Evolutionary conservation across 2,113 vertebrate species (phyloP).

Genomic region (Dunckerocampus dactyliophorus): DNA sequence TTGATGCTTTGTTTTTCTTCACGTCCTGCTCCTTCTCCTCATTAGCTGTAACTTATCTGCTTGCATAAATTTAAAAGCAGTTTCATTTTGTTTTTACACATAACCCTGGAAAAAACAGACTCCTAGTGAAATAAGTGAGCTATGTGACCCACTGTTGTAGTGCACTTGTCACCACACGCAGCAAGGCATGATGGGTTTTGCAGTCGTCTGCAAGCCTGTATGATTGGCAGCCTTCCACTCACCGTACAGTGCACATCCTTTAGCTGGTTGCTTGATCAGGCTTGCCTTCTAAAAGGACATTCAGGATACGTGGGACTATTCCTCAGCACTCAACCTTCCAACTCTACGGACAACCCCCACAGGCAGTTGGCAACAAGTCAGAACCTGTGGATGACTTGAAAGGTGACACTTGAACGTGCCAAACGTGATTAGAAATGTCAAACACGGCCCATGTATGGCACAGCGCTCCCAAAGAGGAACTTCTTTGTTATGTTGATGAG

Average conservation of each 20-base stretch:
- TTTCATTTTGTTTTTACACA: no score
- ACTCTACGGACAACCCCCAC: constrained; percentile 31
- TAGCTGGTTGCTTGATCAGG: constrained; percentile 26
- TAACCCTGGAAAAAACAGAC: background rate
- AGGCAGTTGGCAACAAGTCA: constrained; percentile 13
- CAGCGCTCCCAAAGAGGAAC: no score
- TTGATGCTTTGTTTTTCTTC: constrained; percentile 38
- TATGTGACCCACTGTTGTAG: constrained; percentile 16
- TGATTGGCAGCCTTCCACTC: constrained; percentile 56
- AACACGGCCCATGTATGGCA: constrained; percentile 5
- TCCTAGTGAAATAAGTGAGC: constrained; percentile 17
- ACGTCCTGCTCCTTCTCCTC: constrained; percentile 23
- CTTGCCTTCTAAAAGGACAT: constrained; percentile 50
- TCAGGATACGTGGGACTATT: constrained; percentile 45
- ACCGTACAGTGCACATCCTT: constrained; percentile 36
- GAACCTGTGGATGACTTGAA: constrained; percentile 36
- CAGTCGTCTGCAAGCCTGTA: constrained; percentile 54
- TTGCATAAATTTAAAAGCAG: constrained; percentile 4
- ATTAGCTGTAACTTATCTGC: constrained; percentile 11
- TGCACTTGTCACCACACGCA: constrained; percentile 33
- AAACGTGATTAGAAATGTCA: constrained; percentile 5
- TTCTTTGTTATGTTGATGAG: no score
- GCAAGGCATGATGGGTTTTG: constrained; percentile 65
- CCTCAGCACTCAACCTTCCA: constrained; percentile 43
- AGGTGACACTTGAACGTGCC: constrained; percentile 28